Base-by-base conservation (phyloP, 2,888 invertebrate genomes). In the Diarsia rubi region DNA sequence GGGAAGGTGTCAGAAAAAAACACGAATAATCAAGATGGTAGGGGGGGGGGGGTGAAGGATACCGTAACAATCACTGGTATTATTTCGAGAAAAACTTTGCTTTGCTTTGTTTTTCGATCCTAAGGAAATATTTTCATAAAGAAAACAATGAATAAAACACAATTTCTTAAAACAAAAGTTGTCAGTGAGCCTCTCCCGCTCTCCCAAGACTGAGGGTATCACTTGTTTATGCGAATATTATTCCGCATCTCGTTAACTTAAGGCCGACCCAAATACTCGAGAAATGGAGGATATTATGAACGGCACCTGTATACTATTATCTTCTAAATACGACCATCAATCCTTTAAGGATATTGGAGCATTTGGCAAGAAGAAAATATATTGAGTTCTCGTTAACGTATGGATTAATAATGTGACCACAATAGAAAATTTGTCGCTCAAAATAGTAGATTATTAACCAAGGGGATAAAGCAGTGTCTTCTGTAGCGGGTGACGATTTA, bases 211-310 rank as follows among this genome's bases (percentile, higher is more conserved):
- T 24, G 44, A 37, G 24, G 60, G 37, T 60, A 60, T 62, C 37
- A 49, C 31, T 59, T 49, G 44, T 49, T 49, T 71, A 72, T 60
- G 47, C 45, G 42, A 71, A 62, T 79, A 66, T 78, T 78, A 66
- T 66, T 62, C 78, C 47, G 63, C 21, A 70, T 59, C 57, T 64
- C 57, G 24, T 69, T 59, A 65, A 19, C 19, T 60, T 49, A 59
- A 44, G 44, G 49, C 52, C 31, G 64, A 37, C 52, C 45, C 52
- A 52, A 42, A 65, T 52, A 64, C 8, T 45, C 16, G 16, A 65
- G 21, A 37, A 37, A 52, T 59, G 21, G 24, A 57, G 11, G 19
- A 24, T 49, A 44, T 76, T 69, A 44, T 57, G 31, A 37, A 45
- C 37, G 24, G 54, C 54, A 63, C 45, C 62, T 54, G 60, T 24